A percentile compares a stretch with the other conserved stretches of the same genome.
These are phyloP conservation scores for Pollenia griseotomentosa DNA, from an alignment of 2,888 invertebrate genomes.

Conservation along the genomic window DNA sequence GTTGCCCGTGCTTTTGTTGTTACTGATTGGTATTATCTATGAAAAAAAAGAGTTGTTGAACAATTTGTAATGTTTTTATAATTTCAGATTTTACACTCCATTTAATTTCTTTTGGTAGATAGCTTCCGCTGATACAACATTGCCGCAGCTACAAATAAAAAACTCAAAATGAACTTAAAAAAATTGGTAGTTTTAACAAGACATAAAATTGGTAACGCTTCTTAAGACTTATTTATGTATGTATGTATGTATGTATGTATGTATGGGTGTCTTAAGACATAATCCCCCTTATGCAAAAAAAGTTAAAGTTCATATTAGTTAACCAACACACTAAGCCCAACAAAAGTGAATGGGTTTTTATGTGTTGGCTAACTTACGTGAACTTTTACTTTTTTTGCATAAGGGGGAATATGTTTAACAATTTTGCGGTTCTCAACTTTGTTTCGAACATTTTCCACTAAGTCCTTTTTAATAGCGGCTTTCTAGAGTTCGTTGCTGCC, in stretches of 20 bases:
- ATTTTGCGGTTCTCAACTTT: no score
- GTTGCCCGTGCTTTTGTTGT: conserved; percentile 12
- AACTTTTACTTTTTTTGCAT: no score
- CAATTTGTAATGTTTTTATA: conserved; percentile 62
- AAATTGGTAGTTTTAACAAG: not conserved
- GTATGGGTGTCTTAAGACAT: not conserved
- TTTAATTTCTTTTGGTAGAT: conserved; percentile 68
- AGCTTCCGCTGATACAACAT: conserved; percentile 56
- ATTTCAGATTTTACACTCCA: conserved; percentile 70
- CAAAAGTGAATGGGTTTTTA: no score
- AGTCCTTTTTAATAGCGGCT: not conserved
- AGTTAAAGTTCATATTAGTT: no score
- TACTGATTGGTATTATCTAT: conserved; percentile 48
- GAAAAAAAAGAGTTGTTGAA: conserved; percentile 51
- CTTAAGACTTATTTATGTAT: not conserved
- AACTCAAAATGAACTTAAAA: not conserved
- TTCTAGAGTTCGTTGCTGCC: not conserved
- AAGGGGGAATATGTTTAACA: no score
- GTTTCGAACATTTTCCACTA: no score
- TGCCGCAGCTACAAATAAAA: not conserved
- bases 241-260: no score
- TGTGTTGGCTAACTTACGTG: no score
- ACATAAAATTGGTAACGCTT: not conserved
- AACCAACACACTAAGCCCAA: no score
- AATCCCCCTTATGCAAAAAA: not conserved